A percentile compares a stretch with the other conserved stretches of the same genome.
phyloP scores from a whole-genome alignment of 2,888 invertebrate genomes.

The Rhorus exstirpatorius region DNA sequence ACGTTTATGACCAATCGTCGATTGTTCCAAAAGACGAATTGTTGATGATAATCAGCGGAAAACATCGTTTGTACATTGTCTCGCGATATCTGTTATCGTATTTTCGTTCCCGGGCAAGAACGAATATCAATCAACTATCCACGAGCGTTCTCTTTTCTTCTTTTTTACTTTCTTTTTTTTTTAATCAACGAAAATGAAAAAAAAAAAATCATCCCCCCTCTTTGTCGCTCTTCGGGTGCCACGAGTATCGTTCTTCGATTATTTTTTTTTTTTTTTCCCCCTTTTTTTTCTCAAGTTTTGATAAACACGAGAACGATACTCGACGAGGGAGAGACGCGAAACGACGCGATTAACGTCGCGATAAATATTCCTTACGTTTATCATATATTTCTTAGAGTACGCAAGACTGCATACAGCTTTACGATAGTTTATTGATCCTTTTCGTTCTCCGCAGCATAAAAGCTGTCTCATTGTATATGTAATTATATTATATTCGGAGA shows the following conservation, averaged over 20 bases:
- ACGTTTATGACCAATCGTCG: conserved; percentile 54
- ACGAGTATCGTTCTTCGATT: conserved; percentile 51
- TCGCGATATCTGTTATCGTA: conserved; percentile 74
- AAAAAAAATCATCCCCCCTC: conserved; percentile 23
- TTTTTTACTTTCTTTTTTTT: conserved; percentile 57
- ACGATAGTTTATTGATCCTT: conserved; percentile 76
- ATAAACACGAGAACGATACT: conserved; percentile 55
- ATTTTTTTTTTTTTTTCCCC: conserved; percentile 57
- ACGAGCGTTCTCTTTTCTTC: conserved; percentile 62
- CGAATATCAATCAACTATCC: conserved; percentile 64
- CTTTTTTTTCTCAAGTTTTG: conserved; percentile 61
- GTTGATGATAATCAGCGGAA: conserved; percentile 32
- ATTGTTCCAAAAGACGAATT: conserved; percentile 47
- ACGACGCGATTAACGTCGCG: conserved; percentile 14
- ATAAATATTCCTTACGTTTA: conserved; percentile 57
- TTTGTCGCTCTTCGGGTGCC: conserved; percentile 48
- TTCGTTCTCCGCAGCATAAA: conserved; percentile 70
- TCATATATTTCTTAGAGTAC: conserved; percentile 73
- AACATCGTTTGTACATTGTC: conserved; percentile 77
- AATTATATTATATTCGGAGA: conserved; percentile 65
- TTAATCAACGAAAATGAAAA: conserved; percentile 31
- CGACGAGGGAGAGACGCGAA: conserved; percentile 33
- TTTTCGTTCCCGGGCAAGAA: conserved; percentile 70
- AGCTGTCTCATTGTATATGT: conserved; percentile 76
- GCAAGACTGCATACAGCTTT: conserved; percentile 82